Conservation (phyloP, 2,797 vertebrate species). For the Scolopax rusticola region DNA sequence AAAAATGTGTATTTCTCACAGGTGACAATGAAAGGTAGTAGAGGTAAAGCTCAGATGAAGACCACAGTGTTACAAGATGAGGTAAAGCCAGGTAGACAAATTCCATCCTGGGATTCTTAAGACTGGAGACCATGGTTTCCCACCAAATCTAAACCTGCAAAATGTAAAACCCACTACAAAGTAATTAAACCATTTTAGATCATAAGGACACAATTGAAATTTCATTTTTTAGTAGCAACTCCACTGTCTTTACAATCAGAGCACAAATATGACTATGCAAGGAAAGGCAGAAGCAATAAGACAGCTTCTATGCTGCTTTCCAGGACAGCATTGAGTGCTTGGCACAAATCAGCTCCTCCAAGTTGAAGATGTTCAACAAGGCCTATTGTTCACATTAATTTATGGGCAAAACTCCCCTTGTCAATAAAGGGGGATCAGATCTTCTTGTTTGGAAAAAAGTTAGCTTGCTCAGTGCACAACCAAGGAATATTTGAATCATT, state of each 20-base stretch:
- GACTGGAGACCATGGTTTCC: not conserved
- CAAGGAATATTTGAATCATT: not conserved
- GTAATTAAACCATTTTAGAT: not conserved
- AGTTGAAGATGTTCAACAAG: not conserved
- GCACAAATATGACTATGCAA: not conserved
- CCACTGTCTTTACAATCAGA: not conserved
- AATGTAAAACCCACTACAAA: not conserved
- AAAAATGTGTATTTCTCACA: not conserved
- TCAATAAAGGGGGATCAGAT: not conserved
- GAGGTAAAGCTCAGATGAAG: not conserved
- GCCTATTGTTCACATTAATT: not conserved
- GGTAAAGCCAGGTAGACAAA: not conserved
- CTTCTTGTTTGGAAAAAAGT: not conserved
- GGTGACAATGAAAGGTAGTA: not conserved
- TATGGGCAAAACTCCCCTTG: not conserved
- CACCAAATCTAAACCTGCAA: not conserved
- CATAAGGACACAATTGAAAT: not conserved
- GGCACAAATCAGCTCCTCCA: not conserved
- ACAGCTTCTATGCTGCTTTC: not conserved
- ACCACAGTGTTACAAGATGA: not conserved
- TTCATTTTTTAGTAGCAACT: not conserved
- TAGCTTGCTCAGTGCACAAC: not conserved
- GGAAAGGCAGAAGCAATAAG: not conserved
- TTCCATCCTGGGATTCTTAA: not conserved
- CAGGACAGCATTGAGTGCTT: not conserved